A percentile compares a stretch with the other conserved stretches of the same genome.
phyloP scores from a whole-genome alignment of 2,113 vertebrate genomes.

The Engraulis encrasicolus region DNA sequence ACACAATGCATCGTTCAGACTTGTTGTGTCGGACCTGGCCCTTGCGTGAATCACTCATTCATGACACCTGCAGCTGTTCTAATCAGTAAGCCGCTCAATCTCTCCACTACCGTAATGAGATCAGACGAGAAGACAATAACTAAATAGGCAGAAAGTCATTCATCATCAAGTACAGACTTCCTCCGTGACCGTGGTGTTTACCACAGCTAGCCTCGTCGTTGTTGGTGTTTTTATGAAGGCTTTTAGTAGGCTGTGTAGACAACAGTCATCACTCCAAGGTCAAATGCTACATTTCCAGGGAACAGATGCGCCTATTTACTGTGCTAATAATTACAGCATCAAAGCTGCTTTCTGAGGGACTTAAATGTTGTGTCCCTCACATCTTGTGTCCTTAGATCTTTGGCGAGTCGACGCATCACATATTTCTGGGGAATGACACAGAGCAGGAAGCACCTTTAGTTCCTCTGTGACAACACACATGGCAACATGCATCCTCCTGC shows the following conservation, averaged over 20 bases:
- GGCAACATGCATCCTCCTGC: not conserved
- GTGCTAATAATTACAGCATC: not conserved
- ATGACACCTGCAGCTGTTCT: not conserved
- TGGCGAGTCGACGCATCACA: not conserved
- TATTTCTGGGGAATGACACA: not conserved
- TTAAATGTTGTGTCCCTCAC: not conserved
- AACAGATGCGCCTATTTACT: not conserved
- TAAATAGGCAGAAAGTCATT: not conserved
- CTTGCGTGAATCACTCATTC: not conserved
- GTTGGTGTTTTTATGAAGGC: not conserved
- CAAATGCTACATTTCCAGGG: not conserved
- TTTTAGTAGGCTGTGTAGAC: not conserved
- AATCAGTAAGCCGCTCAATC: conserved; percentile 1
- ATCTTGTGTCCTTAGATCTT: not conserved
- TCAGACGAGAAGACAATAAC: not conserved
- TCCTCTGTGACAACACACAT: not conserved
- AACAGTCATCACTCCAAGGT: not conserved
- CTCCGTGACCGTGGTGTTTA: not conserved
- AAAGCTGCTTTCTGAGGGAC: not conserved
- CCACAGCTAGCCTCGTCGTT: not conserved
- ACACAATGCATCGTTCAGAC: not conserved
- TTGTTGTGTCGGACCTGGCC: not conserved
- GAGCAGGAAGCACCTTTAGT: not conserved
- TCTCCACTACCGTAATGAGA: not conserved
- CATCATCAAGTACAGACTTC: not conserved